phyloP scores from a whole-genome alignment of 2,113 vertebrate genomes.

The Phalacrocorax brasilianus region DNA sequence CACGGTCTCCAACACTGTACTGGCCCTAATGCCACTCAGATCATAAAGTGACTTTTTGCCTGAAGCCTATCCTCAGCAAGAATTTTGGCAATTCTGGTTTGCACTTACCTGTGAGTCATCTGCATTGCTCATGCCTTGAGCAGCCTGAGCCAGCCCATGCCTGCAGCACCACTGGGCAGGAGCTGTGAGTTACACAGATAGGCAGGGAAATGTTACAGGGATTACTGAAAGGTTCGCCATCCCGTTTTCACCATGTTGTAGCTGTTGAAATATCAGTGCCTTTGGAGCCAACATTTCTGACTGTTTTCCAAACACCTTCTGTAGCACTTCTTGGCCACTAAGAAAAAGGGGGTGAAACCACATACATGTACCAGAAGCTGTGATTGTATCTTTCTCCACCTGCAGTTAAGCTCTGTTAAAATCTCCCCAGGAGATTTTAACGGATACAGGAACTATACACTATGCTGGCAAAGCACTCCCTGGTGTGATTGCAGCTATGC shows the following conservation, averaged over 20 bases:
- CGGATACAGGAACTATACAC: constrained; percentile 38
- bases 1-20: background rate
- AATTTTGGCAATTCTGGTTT: background rate
- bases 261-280: background rate
- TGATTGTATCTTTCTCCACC: constrained; percentile 28
- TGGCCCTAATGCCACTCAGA: background rate
- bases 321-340: background rate
- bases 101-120: background rate
- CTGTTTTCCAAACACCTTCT: background rate
- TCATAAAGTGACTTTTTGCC: background rate
- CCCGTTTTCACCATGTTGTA: background rate
- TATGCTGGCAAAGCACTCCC: constrained; percentile 40
- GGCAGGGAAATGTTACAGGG: background rate
- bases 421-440: constrained; percentile 58
- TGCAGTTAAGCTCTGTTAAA: constrained; percentile 43
- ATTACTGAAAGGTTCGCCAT: background rate
- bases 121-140: fast-evolving
- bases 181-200: background rate
- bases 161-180: background rate
- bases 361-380: constrained; percentile 5
- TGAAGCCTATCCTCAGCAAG: background rate
- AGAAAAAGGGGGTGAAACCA: constrained; percentile 10
- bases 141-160: background rate
- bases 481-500: constrained; percentile 25
- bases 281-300: background rate